Conservation (phyloP, 2,888 invertebrate species). For the Hypselothyrea guttata region DNA sequence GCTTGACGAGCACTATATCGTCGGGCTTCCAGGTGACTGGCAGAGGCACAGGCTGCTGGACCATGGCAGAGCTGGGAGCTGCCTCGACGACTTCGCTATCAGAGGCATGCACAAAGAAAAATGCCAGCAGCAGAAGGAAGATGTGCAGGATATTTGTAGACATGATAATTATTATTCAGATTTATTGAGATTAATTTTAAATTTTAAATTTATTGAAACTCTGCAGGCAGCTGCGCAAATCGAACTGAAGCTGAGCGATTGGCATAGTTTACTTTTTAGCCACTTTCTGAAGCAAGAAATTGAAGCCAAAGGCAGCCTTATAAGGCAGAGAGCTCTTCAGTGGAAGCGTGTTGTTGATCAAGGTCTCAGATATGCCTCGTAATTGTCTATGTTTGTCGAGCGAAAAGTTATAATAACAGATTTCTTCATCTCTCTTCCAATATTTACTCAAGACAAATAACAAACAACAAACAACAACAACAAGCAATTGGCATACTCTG, state of each 20-base stretch:
- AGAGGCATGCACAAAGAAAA: slow-evolving; percentile 4
- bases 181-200: too few relatives aligned
- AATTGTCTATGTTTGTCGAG: background rate
- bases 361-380: slow-evolving; percentile 36
- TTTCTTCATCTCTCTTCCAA: too few relatives aligned
- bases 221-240: too few relatives aligned
- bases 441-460: background rate
- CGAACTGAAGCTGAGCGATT: too few relatives aligned
- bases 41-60: slow-evolving; percentile 3
- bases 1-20: slow-evolving; percentile 51
- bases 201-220: background rate
- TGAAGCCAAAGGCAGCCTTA: slow-evolving; percentile 47
- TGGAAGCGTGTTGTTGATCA: slow-evolving; percentile 25
- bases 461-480: background rate
- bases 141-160: slow-evolving; percentile 2
- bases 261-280: too few relatives aligned
- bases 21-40: slow-evolving; percentile 15
- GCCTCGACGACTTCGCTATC: slow-evolving; percentile 68
- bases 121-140: slow-evolving; percentile 18
- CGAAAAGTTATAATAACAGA: too few relatives aligned
- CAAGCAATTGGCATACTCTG: background rate
- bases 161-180: background rate
- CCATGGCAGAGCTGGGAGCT: slow-evolving; percentile 1
- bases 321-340: slow-evolving; percentile 57
- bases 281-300: too few relatives aligned